phyloP scores from a whole-genome alignment of 2,888 invertebrate genomes.

The Ephialtes manifestator region DNA sequence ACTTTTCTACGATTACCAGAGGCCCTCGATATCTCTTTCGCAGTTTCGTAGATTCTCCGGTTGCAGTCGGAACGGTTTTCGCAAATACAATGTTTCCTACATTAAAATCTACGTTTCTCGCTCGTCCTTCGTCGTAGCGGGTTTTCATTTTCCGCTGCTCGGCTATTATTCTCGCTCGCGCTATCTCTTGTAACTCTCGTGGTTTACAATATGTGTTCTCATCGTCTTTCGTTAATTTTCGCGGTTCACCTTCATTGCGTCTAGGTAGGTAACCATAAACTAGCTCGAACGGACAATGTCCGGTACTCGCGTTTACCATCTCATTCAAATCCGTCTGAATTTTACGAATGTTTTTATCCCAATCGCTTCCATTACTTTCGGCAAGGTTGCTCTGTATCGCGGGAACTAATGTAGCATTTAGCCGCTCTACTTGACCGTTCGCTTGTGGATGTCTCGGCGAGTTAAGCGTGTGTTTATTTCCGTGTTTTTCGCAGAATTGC shows the following conservation, averaged over 20 bases:
- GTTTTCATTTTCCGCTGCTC: background rate
- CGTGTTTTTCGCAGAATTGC: slow-evolving; percentile 39
- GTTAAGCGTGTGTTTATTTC: background rate
- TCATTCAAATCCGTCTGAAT: background rate
- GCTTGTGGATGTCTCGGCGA: background rate
- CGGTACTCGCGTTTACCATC: slow-evolving; percentile 1
- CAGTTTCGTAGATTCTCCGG: background rate
- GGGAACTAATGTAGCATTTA: too few relatives aligned
- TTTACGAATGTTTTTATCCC: background rate
- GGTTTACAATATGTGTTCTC: background rate
- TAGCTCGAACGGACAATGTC: background rate
- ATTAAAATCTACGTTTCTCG: too few relatives aligned
- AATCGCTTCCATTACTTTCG: too few relatives aligned
- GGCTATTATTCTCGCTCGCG: background rate
- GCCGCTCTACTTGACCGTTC: too few relatives aligned
- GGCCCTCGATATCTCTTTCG: too few relatives aligned
- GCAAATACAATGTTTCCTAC: background rate
- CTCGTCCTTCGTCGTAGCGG: slow-evolving; percentile 28
- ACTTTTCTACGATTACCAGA: too few relatives aligned
- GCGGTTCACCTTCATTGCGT: too few relatives aligned
- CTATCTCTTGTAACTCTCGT: background rate
- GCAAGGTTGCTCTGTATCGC: too few relatives aligned
- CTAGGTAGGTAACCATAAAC: too few relatives aligned
- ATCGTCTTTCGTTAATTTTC: too few relatives aligned
- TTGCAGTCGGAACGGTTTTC: slow-evolving; percentile 11